phyloP scores from a whole-genome alignment of 2,888 invertebrate species.

The Gymnocheta viridis region DNA sequence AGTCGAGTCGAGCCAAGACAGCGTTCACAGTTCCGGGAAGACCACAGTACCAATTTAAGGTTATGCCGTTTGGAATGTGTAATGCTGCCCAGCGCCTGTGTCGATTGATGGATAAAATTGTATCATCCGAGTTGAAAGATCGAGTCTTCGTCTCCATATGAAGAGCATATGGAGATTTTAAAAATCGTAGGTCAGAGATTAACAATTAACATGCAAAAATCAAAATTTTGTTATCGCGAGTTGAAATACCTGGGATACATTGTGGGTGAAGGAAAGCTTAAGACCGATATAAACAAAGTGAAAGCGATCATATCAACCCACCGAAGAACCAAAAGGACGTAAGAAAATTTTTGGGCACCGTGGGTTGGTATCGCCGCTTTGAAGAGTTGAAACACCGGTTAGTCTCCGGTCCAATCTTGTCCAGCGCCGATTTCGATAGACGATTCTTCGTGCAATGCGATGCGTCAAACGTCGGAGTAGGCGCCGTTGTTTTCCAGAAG shows the following conservation, averaged over 20 bases:
- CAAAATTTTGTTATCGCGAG: constrained; percentile 36
- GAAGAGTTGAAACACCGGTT: constrained; percentile 19
- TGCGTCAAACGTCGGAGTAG: constrained; percentile 33
- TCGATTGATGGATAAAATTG: constrained; percentile 28
- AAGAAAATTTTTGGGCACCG: constrained; percentile 5
- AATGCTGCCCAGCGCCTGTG: not conserved
- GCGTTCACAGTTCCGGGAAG: not conserved
- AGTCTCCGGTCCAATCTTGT: constrained; percentile 13
- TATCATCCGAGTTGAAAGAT: constrained; percentile 19
- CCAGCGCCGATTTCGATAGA: constrained; percentile 36
- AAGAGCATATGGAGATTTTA: constrained; percentile 22
- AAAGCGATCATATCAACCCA: constrained; percentile 11
- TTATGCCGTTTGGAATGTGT: not conserved
- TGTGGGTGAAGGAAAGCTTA: constrained; percentile 13
- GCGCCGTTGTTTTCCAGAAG: constrained; percentile 35
- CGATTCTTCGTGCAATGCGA: too few relatives aligned
- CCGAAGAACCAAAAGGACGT: constrained; percentile 36
- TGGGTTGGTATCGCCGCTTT: constrained; percentile 43
- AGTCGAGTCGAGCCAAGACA: not conserved
- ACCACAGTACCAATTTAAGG: not conserved
- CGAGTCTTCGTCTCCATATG: constrained; percentile 14
- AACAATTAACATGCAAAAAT: constrained; percentile 37
- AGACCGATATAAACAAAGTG: not conserved
- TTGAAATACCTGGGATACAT: constrained; percentile 34
- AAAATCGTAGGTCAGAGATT: constrained; percentile 7